phyloP scores from a whole-genome alignment of 2,888 invertebrate species.

The Rhimphoctona megacephalus region DNA sequence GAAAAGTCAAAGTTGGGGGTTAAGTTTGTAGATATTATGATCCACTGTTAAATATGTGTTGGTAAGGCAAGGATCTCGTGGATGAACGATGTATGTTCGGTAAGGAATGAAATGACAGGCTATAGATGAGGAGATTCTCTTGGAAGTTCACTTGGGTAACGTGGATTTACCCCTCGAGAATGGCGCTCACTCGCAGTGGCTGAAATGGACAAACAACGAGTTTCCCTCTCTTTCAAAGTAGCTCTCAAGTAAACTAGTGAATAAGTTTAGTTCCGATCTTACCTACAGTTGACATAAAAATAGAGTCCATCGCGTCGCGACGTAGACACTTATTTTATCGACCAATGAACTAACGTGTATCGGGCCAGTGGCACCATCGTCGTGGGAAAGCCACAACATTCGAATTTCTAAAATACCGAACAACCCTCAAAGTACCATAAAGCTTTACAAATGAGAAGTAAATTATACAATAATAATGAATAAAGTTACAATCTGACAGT shows the following conservation, averaged over 20 bases:
- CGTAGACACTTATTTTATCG: conserved; percentile 28
- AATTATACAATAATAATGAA: conserved; percentile 2
- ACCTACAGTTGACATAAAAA: background rate
- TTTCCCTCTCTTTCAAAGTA: background rate
- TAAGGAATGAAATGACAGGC: too few species aligned
- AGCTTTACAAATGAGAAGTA: background rate
- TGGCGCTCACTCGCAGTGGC: conserved; percentile 3
- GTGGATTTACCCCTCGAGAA: background rate
- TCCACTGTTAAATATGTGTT: too few species aligned
- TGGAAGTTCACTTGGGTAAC: too few species aligned
- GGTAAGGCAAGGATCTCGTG: too few species aligned
- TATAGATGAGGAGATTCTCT: too few species aligned
- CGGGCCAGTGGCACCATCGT: conserved; percentile 1
- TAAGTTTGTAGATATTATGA: too few species aligned
- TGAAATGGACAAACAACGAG: background rate
- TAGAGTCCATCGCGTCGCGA: too few species aligned
- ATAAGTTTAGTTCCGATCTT: background rate
- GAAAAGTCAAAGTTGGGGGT: too few species aligned
- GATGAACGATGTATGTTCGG: too few species aligned
- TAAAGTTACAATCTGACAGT: background rate
- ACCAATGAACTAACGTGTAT: background rate
- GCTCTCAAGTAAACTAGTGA: background rate
- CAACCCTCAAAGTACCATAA: background rate
- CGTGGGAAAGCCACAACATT: background rate
- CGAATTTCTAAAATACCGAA: background rate